These are phyloP conservation scores for Sebastes trivittatus DNA, from an alignment of 2,797 vertebrate genomes.

Conservation along the genomic window DNA sequence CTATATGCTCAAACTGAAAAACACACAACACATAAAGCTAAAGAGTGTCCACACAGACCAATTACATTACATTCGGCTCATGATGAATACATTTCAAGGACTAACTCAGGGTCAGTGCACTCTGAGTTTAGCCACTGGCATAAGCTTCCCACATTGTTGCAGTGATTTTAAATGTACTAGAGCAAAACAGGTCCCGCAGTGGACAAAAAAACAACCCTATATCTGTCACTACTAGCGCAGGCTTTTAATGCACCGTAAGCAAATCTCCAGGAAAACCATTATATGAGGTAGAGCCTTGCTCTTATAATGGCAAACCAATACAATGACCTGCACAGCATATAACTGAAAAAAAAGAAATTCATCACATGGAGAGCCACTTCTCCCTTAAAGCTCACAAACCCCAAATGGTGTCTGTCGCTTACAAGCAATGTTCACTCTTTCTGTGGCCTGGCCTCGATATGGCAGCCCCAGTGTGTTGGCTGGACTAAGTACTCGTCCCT, in stretches of 20 bases:
- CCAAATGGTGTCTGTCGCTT: slow-evolving; percentile 27
- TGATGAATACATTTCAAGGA: slow-evolving; percentile 48
- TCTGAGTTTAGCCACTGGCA: slow-evolving; percentile 21
- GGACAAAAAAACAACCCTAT: slow-evolving; percentile 24
- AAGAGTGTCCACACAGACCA: neutral
- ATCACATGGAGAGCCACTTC: slow-evolving; percentile 42
- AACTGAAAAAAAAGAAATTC: slow-evolving; percentile 29
- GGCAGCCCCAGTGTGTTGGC: slow-evolving; percentile 50
- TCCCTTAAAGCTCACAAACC: slow-evolving; percentile 28
- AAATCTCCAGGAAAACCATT: slow-evolving; percentile 70
- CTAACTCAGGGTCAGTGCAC: slow-evolving; percentile 14
- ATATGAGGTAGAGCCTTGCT: slow-evolving; percentile 41
- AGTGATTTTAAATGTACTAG: slow-evolving; percentile 31
- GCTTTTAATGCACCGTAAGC: slow-evolving; percentile 70
- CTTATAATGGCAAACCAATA: slow-evolving; percentile 54
- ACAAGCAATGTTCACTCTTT: slow-evolving; percentile 50
- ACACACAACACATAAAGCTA: neutral
- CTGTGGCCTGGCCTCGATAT: slow-evolving; percentile 50
- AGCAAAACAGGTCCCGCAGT: slow-evolving; percentile 29
- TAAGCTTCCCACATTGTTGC: slow-evolving; percentile 19
- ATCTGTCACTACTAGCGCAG: slow-evolving; percentile 32
- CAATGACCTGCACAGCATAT: slow-evolving; percentile 45
- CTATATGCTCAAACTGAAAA: neutral
- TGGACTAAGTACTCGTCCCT: slow-evolving; percentile 57
- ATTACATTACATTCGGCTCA: slow-evolving; percentile 18